Evolutionary conservation across 2,888 invertebrate genomes (phyloP), one percentile per base, ranked within the genome.

Genomic region (Dioctria linearis): DNA sequence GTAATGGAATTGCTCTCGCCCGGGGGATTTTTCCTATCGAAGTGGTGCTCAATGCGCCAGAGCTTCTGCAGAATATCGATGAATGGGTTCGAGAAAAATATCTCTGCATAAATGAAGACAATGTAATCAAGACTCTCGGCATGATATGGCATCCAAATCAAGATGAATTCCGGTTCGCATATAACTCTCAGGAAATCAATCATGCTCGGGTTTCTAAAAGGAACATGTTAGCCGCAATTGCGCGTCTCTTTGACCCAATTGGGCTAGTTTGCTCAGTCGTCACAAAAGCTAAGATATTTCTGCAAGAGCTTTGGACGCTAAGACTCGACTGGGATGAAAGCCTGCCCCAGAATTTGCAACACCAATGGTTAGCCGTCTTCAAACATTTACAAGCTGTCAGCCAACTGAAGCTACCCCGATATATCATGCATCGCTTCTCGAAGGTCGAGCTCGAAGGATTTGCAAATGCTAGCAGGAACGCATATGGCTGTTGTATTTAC

Each of bases 391-490:
- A 67, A 43, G 3, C 37, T 2, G 42, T 67, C 1, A 67, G 42
- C 3, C 4, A 43, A 3, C 4, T 67, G 8, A 42, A 67, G 4
- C 2, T 42, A 11, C 42, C 39, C 8, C 2, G 63, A 43, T 13
- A 42, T 0, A 6, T 67, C 42, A 9, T 59, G 5, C 25, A 59
- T 59, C 59, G n/a, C n/a, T n/a, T n/a, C 5, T 13, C 43, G 42
- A 46, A 43, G 2, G 65, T 78, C 25, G 79, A 80, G 13, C 11
- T 81, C 42, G 69, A 81, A 61, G 78, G 75, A 5, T 82, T 82
- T 37, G 71, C 80, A 39, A 80, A 82, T 46, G 80, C 80, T 11
- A 80, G 71, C 8, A 61, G 79, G 57, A 63, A 66, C 51, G 82
- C 79, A 4, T 80, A 76, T 65, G 71, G 76, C 5, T 57, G 59